A percentile compares a stretch with the other conserved stretches of the same genome.
These are phyloP conservation scores for Ectropis grisescens DNA, from an alignment of 1,140 invertebrate species.

Conservation along the genomic window DNA sequence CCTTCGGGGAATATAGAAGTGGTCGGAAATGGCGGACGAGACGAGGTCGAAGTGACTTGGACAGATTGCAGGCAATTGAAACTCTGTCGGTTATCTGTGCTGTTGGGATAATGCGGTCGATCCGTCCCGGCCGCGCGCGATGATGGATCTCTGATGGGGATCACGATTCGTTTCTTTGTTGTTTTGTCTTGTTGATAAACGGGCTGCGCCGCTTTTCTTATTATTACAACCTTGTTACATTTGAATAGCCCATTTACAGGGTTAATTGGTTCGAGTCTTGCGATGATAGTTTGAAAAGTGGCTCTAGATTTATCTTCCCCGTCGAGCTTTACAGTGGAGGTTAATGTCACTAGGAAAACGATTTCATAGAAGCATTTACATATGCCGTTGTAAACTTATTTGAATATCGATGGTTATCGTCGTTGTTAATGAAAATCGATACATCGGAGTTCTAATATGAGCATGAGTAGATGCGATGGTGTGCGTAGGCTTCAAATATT, in stretches of 20 bases:
- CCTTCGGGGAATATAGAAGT: constrained; percentile 10
- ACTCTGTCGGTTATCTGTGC: constrained; percentile 37
- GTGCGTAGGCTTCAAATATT: constrained; percentile 54
- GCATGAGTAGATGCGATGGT: constrained; percentile 18
- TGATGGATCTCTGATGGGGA: constrained; percentile 59
- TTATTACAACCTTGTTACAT: constrained; percentile 54
- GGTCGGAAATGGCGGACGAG: too few relatives aligned
- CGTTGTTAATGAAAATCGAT: constrained; percentile 26
- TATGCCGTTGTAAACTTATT: too few relatives aligned
- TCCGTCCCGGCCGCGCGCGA: constrained; percentile 47
- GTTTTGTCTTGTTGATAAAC: constrained; percentile 59
- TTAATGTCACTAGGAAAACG: too few relatives aligned
- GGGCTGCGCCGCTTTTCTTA: constrained; percentile 33
- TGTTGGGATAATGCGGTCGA: constrained; percentile 55
- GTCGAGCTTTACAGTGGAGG: too few relatives aligned
- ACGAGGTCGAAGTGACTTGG: constrained; percentile 28
- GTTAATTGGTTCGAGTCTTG: constrained; percentile 30
- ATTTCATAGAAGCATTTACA: too few relatives aligned
- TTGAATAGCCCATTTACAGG: constrained; percentile 42
- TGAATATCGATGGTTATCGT: constrained; percentile 6
- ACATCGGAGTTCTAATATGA: constrained; percentile 11
- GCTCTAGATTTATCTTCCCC: neutral
- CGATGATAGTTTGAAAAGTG: constrained; percentile 19
- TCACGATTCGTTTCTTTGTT: constrained; percentile 51
- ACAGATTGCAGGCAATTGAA: constrained; percentile 48